Evolutionary conservation across 1,140 invertebrate genomes (phyloP).

Genomic region (Bombus terrestris): DNA sequence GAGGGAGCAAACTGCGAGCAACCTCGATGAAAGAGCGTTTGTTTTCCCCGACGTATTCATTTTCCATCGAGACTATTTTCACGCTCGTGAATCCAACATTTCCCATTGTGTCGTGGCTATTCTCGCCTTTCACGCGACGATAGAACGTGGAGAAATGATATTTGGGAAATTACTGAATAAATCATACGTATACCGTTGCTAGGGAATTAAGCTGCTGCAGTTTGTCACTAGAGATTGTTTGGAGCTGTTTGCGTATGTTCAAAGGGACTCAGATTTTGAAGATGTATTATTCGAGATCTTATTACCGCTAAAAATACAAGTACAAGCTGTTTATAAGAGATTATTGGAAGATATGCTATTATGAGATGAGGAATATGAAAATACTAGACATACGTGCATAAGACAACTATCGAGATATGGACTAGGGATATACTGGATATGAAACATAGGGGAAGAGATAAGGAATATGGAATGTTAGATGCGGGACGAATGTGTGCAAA

Average conservation of each 20-base stretch:
- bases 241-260: background rate
- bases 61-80: background rate
- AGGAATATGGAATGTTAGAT: too few relatives aligned
- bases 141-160: background rate
- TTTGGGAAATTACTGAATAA: background rate
- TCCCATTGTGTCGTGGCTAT: background rate
- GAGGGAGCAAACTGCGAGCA: conserved; percentile 29
- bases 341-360: too few relatives aligned
- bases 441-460: too few relatives aligned
- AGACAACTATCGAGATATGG: too few relatives aligned
- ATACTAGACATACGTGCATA: too few relatives aligned
- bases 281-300: too few relatives aligned
- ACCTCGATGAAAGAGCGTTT: background rate
- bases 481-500: too few relatives aligned
- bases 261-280: background rate
- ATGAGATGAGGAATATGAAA: too few relatives aligned
- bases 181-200: background rate
- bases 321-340: too few relatives aligned
- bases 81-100: background rate
- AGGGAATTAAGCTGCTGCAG: background rate
- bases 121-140: background rate
- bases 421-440: too few relatives aligned
- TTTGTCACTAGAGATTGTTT: background rate
- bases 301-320: too few relatives aligned
- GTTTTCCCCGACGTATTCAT: background rate